A percentile compares a stretch with the other conserved stretches of the same genome.
Conservation (phyloP, 2,888 invertebrate genomes). For the Sipha maydis region DNA sequence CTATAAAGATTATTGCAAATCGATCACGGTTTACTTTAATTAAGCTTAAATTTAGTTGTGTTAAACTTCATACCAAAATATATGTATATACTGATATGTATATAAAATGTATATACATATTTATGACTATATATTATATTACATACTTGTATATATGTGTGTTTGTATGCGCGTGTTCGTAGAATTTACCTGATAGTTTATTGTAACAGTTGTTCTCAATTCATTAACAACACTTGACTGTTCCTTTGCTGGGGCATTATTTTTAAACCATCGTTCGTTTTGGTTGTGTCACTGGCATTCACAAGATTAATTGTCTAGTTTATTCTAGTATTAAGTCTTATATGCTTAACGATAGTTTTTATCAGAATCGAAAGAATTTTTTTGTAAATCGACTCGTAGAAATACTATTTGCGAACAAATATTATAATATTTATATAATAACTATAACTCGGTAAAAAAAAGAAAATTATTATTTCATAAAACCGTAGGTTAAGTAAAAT, state of each 20-base stretch:
- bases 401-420: background rate
- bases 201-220: constrained; percentile 25
- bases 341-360: background rate
- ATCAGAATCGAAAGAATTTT: background rate
- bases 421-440: background rate
- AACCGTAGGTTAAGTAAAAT: no score
- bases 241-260: background rate
- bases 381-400: background rate
- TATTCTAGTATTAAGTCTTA: background rate
- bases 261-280: background rate
- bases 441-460: background rate
- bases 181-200: background rate
- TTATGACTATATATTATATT: background rate
- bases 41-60: background rate
- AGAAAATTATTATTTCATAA: background rate
- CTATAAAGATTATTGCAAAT: no score
- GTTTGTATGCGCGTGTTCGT: background rate
- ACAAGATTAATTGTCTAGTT: background rate
- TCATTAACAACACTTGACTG: background rate
- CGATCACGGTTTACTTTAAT: no score
- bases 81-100: no score
- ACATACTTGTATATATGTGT: no score
- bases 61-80: background rate
- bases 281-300: constrained; percentile 1
- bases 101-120: no score